Conservation (phyloP, 2,888 invertebrate genomes). For the Caradrina clavipalpis region DNA sequence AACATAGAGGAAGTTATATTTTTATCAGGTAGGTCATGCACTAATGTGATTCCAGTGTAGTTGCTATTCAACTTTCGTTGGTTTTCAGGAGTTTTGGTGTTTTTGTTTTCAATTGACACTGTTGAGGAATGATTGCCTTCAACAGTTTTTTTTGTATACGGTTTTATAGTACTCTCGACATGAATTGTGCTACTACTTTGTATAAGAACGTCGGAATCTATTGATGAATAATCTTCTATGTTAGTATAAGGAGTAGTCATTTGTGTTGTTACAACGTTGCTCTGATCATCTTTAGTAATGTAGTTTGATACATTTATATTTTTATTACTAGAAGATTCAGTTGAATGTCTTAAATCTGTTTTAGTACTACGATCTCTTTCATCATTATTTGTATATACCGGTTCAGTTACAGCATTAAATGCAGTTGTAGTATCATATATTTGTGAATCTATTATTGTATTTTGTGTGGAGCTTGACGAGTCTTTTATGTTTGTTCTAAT, state of each 20-base stretch:
- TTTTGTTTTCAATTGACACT: constrained; percentile 79
- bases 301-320: constrained; percentile 37
- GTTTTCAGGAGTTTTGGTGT: constrained; percentile 86
- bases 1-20: constrained; percentile 40
- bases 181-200: constrained; percentile 83
- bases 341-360: constrained; percentile 33
- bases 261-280: constrained; percentile 55
- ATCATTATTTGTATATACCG: constrained; percentile 4
- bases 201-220: constrained; percentile 76
- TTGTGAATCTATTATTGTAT: constrained; percentile 7
- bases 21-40: constrained; percentile 57
- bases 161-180: constrained; percentile 81
- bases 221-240: constrained; percentile 64
- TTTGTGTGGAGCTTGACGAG: constrained; percentile 6
- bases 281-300: constrained; percentile 28
- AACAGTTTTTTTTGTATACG: constrained; percentile 69
- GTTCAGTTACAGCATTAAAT: constrained; percentile 5
- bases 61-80: constrained; percentile 84
- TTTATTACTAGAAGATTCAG: constrained; percentile 31
- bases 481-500: constrained; percentile 4
- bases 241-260: constrained; percentile 58
- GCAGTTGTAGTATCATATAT: constrained; percentile 14
- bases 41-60: constrained; percentile 72
- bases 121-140: constrained; percentile 70
- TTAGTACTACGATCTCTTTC: constrained; percentile 33